Percentiles rank a stretch among this genome's conserved stretches.
These are phyloP conservation scores for Sardina pilchardus DNA, from an alignment of 2,113 vertebrate species.

Conservation along the genomic window DNA sequence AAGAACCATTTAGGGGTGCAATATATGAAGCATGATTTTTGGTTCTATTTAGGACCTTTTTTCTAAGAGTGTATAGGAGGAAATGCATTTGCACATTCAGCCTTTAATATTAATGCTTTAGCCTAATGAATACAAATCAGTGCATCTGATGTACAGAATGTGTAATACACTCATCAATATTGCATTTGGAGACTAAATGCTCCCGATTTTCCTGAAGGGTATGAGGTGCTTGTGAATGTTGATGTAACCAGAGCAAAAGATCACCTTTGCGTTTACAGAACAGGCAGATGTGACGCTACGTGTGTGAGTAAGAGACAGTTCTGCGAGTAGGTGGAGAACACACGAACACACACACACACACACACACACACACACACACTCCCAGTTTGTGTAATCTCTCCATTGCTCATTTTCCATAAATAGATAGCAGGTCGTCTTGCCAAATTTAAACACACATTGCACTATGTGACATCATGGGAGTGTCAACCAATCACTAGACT, in stretches of 20 bases:
- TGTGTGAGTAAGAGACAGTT: neutral
- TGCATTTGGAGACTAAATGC: too few species aligned
- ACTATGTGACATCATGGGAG: constrained; percentile 6
- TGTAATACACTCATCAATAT: constrained; percentile 9
- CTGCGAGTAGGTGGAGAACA: neutral
- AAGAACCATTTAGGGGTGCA: too few species aligned
- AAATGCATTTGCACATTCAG: too few species aligned
- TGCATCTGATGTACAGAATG: constrained; percentile 58
- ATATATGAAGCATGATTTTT: too few species aligned
- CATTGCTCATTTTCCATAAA: neutral
- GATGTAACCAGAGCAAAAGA: too few species aligned
- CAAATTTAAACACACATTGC: neutral
- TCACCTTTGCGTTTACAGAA: neutral
- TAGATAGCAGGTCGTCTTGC: neutral
- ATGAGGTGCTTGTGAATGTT: too few species aligned
- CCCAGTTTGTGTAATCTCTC: neutral
- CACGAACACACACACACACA: neutral
- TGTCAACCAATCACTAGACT: constrained; percentile 60
- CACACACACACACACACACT: neutral
- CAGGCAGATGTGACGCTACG: too few species aligned
- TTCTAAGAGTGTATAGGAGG: too few species aligned
- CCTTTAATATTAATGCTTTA: neutral
- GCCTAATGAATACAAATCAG: neutral
- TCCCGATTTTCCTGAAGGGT: too few species aligned
- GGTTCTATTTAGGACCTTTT: too few species aligned